Base-by-base conservation (phyloP, 2,797 vertebrate genomes). In the Xiphorhynchus erythropygius region DNA sequence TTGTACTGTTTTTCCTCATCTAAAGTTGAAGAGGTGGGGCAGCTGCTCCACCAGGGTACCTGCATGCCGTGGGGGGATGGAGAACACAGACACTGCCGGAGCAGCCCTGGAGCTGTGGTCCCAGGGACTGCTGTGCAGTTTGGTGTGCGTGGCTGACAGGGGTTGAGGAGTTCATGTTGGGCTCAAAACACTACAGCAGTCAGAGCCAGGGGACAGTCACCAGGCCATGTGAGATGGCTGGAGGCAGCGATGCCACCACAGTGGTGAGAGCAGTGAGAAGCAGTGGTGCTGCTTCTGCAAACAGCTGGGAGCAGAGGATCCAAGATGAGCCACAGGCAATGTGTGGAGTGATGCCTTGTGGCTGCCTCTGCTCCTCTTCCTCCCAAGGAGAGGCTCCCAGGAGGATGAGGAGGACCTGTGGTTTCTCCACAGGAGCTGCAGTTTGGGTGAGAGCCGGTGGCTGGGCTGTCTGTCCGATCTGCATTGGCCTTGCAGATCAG, bases 21-120 rank as follows among this genome's bases (percentile, higher is more conserved):
- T 15, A 67, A 53, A 77, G n/a, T 30, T 8, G 44, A 50, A 75
- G 41, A 63, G 75, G 19, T 53, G 64, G 68, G 75, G 11, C 49
- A 18, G 37, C 56, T 70, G 18, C 44, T 84, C n/a, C 39, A 77
- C 23, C 1, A 2, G n/a, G n/a, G n/a, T n/a, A n/a, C n/a, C n/a
- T n/a, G n/a, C 0, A 8, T 0, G 0, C 41, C 39, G 0, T 2
- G 44, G 76, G 8, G n/a, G 24, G 37, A 15, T 71, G 80, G 33
- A 81, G 69, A 49, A n/a, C 9, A 3, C 1, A 3, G 21, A 24
- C 2, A 2, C 71, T 57, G 7, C 37, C 0, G 0, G 6, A 35
- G 47, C 62, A 47, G 49, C 35, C 63, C 42, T 18, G 42, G 24
- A 79, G 59, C 50, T 55, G 35, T 63, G 4, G 13, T 18, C 24